Conservation (phyloP, 2,113 vertebrate species). For the Hymenochirus boettgeri region DNA sequence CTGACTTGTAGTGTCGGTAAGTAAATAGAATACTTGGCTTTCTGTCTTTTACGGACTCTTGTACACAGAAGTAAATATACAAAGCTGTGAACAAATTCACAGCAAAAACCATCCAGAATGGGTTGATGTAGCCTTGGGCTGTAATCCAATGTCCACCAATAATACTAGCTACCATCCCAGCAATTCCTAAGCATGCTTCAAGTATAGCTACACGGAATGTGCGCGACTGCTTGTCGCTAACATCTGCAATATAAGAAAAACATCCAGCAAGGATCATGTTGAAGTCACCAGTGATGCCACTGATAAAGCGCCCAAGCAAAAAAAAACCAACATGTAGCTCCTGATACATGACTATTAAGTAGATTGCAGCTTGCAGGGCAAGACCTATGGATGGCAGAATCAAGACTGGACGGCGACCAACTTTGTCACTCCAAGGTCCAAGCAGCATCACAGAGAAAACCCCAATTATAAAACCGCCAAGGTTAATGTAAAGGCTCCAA, state of each 20-base stretch:
- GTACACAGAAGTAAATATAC: conserved; percentile 74
- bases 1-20: conserved; percentile 64
- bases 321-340: conserved; percentile 79
- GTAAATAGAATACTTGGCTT: conserved; percentile 68
- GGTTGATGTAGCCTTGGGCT: conserved; percentile 81
- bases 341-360: conserved; percentile 81
- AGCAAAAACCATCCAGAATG: conserved; percentile 86
- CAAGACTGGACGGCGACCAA: conserved; percentile 76
- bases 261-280: conserved; percentile 76
- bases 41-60: conserved; percentile 69
- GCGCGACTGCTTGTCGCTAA: conserved; percentile 59
- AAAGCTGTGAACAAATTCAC: conserved; percentile 67
- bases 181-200: conserved; percentile 82
- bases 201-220: conserved; percentile 84
- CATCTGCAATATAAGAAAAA: conserved; percentile 82
- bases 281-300: conserved; percentile 78
- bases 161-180: conserved; percentile 85
- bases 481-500: conserved; percentile 84
- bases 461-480: conserved; percentile 76
- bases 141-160: conserved; percentile 79
- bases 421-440: conserved; percentile 87
- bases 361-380: conserved; percentile 71
- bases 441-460: conserved; percentile 79
- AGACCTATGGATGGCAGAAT: conserved; percentile 73
- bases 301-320: conserved; percentile 75